Conservation (phyloP, 2,113 vertebrate species). For the Ahaetulla prasina region DNA sequence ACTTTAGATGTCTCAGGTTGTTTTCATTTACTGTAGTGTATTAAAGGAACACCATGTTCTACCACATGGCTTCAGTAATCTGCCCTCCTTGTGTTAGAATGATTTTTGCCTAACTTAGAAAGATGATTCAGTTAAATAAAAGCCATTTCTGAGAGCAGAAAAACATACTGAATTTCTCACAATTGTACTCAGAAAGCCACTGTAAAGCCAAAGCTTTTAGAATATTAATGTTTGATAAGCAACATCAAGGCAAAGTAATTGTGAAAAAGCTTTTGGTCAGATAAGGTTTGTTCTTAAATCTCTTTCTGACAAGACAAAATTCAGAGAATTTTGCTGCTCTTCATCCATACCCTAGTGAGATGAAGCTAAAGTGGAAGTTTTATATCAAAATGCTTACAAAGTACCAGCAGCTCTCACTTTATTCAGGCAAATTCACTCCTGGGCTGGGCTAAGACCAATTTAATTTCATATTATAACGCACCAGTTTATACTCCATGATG, state of each 20-base stretch:
- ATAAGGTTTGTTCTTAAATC: constrained; percentile 40
- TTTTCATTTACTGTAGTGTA: neutral
- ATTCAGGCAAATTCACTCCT: neutral
- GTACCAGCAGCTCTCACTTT: neutral
- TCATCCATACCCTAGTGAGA: neutral
- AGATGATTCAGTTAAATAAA: constrained; percentile 40
- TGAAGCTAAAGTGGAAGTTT: neutral
- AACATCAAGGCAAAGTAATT: constrained; percentile 50
- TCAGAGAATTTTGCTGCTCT: neutral
- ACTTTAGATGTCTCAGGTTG: neutral
- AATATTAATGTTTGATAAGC: constrained; percentile 65
- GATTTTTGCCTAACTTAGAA: constrained; percentile 47
- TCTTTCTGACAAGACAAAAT: constrained; percentile 30
- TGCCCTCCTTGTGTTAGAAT: constrained; percentile 11
- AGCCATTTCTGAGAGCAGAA: constrained; percentile 50
- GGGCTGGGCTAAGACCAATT: neutral
- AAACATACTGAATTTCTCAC: constrained; percentile 46
- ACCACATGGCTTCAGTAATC: constrained; percentile 38
- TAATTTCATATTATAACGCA: neutral
- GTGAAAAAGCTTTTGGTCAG: constrained; percentile 40
- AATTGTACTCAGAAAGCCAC: constrained; percentile 13
- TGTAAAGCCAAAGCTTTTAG: constrained; percentile 54
- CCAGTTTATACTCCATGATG: neutral
- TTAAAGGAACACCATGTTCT: constrained; percentile 27
- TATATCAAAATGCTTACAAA: neutral